Evolutionary conservation across 1,140 invertebrate species (phyloP).

Genomic region (Brachionus calyciflorus): DNA sequence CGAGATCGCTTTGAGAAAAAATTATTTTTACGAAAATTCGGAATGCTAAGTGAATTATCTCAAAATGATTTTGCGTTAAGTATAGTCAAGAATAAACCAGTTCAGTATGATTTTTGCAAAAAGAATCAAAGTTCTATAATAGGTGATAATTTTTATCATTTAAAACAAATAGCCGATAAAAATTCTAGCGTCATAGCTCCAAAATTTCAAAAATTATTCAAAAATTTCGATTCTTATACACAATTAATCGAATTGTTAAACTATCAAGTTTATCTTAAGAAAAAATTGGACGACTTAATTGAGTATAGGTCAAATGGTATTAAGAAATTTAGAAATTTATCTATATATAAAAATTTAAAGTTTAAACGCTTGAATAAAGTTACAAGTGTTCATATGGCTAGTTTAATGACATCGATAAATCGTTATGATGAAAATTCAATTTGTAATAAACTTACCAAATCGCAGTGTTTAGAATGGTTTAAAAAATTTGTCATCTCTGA

Average conservation of each 20-base stretch:
- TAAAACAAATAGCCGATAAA: not conserved
- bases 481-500: constrained; percentile 43
- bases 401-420: constrained; percentile 24
- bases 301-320: constrained; percentile 33
- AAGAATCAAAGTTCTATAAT: not conserved
- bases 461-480: constrained; percentile 26
- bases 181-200: not conserved
- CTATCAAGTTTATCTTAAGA: not conserved
- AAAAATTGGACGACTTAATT: constrained; percentile 18
- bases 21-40: not conserved
- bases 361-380: constrained; percentile 27
- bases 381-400: constrained; percentile 3
- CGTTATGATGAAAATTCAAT: constrained; percentile 19
- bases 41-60: not conserved
- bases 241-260: not conserved
- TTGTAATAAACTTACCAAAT: not conserved
- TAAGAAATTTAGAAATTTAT: not conserved
- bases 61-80: not conserved
- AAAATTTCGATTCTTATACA: not conserved
- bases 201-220: not conserved
- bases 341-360: constrained; percentile 45
- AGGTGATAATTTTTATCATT: constrained; percentile 12
- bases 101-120: not conserved
- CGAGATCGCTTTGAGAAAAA: not conserved
- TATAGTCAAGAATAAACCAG: not conserved